A percentile compares a stretch with the other conserved stretches of the same genome.
Evolutionary conservation across 2,113 vertebrate genomes (phyloP).

Genomic region (Propithecus coquereli): DNA sequence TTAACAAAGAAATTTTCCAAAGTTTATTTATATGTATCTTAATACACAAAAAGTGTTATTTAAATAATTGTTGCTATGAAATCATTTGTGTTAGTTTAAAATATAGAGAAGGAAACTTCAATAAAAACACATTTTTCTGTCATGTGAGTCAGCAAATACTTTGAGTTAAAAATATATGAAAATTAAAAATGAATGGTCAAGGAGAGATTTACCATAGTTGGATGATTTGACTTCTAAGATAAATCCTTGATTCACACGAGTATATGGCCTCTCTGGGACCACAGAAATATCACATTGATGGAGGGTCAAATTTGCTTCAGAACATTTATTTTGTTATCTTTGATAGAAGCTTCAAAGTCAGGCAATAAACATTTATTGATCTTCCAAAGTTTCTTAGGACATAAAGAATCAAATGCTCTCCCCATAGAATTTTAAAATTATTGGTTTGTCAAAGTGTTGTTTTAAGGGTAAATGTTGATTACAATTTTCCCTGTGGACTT

Average conservation of each 20-base stretch:
- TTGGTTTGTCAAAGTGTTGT: background rate
- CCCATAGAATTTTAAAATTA: background rate
- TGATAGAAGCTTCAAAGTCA: background rate
- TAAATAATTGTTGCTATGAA: background rate
- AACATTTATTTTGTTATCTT: background rate
- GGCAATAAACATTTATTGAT: background rate
- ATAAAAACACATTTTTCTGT: background rate
- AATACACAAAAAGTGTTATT: background rate
- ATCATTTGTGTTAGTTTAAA: background rate
- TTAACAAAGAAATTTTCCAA: background rate
- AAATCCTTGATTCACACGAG: background rate
- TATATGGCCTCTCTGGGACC: background rate
- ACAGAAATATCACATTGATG: rapidly evolving
- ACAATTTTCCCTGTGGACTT: background rate
- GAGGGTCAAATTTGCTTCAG: background rate
- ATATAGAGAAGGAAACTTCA: background rate
- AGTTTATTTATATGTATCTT: background rate
- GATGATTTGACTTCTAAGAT: background rate
- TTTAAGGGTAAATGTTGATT: background rate
- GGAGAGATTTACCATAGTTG: background rate
- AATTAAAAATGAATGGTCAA: background rate
- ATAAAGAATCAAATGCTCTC: background rate
- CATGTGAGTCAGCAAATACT: background rate
- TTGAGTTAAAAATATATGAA: background rate
- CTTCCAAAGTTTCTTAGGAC: background rate